These are phyloP conservation scores for Stichodactyla mertensii DNA, from an alignment of 64 coral and sea anemone species.

Conservation along the genomic window DNA sequence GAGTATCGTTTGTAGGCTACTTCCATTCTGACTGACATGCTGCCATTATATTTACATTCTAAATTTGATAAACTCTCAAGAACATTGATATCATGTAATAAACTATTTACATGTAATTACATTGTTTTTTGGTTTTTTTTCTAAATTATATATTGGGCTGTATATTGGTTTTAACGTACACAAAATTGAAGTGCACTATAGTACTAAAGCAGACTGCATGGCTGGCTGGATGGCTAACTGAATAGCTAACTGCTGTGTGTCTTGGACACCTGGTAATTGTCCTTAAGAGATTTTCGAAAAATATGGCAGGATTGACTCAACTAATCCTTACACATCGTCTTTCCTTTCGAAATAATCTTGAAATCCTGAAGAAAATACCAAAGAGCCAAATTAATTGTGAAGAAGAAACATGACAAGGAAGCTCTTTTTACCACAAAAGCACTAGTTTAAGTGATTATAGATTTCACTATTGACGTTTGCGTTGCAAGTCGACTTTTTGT, in stretches of 20 bases:
- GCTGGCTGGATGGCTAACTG: neutral
- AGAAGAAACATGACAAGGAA: neutral
- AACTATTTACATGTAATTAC: neutral
- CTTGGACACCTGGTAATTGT: slow-evolving; percentile 19
- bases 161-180: slow-evolving; percentile 14
- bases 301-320: neutral
- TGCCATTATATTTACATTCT: neutral
- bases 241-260: neutral
- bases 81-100: neutral
- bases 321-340: slow-evolving; percentile 27
- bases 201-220: neutral
- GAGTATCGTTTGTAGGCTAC: neutral
- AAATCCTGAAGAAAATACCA: neutral
- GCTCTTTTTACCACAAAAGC: neutral
- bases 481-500: no score
- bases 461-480: no score
- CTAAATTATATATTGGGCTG: neutral
- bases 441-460: no score
- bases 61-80: neutral
- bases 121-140: neutral
- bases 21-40: neutral
- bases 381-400: neutral
- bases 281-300: neutral
- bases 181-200: neutral
- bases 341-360: slow-evolving; percentile 26